Evolutionary conservation across 2,113 vertebrate genomes (phyloP).

Genomic region (Dromaius novaehollandiae): DNA sequence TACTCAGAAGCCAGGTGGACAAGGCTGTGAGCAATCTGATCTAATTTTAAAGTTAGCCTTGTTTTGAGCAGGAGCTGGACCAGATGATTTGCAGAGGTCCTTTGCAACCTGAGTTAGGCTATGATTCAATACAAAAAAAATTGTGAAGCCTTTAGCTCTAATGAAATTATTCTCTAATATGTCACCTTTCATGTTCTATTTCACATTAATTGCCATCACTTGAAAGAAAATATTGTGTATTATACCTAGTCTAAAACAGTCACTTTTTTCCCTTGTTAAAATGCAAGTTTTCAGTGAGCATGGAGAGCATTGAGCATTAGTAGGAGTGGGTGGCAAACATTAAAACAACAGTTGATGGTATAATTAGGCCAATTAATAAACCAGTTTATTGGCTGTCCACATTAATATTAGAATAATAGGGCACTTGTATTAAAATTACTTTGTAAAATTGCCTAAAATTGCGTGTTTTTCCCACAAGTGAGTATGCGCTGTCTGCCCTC

Average conservation of each 20-base stretch:
- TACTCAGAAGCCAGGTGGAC: background rate
- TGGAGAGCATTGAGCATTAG: background rate
- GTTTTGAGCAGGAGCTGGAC: background rate
- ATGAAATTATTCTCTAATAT: background rate
- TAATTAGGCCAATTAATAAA: background rate
- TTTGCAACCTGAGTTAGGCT: background rate
- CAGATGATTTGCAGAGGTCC: too few relatives aligned
- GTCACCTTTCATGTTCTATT: background rate
- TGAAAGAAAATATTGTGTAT: background rate
- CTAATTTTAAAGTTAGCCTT: background rate
- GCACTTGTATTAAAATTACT: background rate
- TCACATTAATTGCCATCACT: background rate
- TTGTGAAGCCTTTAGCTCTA: background rate
- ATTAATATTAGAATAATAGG: background rate
- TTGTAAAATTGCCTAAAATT: background rate
- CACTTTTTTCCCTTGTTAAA: background rate
- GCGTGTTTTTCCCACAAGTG: background rate
- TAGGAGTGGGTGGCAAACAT: background rate
- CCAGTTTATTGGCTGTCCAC: background rate
- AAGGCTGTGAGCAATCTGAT: background rate
- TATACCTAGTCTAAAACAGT: background rate
- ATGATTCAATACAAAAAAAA: background rate
- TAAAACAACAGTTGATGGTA: background rate
- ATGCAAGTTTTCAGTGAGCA: background rate
- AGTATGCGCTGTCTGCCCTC: background rate